phyloP scores from a whole-genome alignment of 2,113 vertebrate species.

The Toxotes jaculatrix region DNA sequence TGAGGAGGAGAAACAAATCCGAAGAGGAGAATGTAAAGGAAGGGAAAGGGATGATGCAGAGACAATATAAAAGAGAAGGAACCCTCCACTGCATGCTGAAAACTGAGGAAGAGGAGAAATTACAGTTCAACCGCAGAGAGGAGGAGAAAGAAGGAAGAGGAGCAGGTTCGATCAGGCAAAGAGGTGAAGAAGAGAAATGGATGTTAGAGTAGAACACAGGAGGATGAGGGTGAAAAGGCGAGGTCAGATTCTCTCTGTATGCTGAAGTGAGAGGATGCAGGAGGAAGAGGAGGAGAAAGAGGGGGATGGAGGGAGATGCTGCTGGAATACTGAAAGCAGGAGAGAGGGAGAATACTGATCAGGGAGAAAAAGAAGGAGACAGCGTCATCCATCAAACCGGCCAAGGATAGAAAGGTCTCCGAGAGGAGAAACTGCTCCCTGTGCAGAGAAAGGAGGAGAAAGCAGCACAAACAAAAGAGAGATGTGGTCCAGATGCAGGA shows the following conservation, averaged over 20 bases:
- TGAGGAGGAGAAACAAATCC: neutral
- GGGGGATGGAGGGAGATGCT: constrained; percentile 17
- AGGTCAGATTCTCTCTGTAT: constrained; percentile 47
- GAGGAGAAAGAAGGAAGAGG: neutral
- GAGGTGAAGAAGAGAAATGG: neutral
- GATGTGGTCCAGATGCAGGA: neutral
- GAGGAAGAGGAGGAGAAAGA: constrained; percentile 11
- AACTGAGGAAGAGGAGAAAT: constrained; percentile 2
- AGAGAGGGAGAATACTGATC: constrained; percentile 62
- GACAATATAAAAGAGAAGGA: constrained; percentile 8
- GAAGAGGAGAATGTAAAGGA: constrained; percentile 13
- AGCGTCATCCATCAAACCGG: constrained; percentile 56
- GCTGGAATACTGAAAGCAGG: constrained; percentile 51
- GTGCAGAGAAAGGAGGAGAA: neutral
- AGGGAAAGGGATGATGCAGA: constrained; percentile 16
- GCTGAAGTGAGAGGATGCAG: constrained; percentile 2
- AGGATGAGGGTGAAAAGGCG: constrained; percentile 40
- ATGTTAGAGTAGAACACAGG: constrained; percentile 4
- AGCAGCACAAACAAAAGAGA: no score
- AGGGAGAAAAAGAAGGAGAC: constrained; percentile 48
- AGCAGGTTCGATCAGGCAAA: neutral
- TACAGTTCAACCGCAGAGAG: no score
- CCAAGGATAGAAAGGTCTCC: constrained; percentile 17
- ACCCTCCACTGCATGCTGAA: constrained; percentile 38
- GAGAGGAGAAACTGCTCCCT: neutral